Evolutionary conservation across 2,888 invertebrate species (phyloP).

Genomic region (Holacanthella duospinosa): DNA sequence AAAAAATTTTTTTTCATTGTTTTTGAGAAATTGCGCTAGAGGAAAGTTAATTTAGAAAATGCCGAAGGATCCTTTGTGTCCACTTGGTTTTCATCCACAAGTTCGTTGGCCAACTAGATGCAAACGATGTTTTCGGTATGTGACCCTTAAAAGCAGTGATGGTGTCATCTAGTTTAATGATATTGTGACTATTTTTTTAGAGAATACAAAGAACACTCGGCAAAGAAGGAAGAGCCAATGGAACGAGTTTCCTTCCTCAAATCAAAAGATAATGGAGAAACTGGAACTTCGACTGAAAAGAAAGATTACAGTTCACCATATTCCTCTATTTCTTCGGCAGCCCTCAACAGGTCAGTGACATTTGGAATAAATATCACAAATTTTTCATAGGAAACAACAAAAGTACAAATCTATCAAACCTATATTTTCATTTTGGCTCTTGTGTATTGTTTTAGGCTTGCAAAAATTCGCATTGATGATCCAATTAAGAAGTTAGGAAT

Average conservation of each 20-base stretch:
- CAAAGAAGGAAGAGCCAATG: slow-evolving; percentile 52
- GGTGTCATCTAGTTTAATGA: no score
- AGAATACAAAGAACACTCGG: slow-evolving; percentile 82
- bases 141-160: no score
- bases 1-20: no score
- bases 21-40: no score
- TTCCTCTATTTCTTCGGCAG: slow-evolving; percentile 37
- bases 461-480: neutral
- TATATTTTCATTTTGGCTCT: neutral
- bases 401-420: no score
- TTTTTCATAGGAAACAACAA: neutral
- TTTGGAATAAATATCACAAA: neutral
- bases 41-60: slow-evolving; percentile 19
- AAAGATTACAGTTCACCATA: slow-evolving; percentile 37
- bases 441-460: no score
- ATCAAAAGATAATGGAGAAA: neutral
- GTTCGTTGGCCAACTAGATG: slow-evolving; percentile 87
- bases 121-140: slow-evolving; percentile 75
- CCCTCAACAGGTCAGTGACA: slow-evolving; percentile 30
- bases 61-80: slow-evolving; percentile 67
- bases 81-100: slow-evolving; percentile 86
- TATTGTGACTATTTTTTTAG: slow-evolving; percentile 46
- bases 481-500: neutral
- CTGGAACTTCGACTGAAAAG: neutral
- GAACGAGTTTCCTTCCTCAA: slow-evolving; percentile 6